Percentiles rank a stretch among this genome's conserved stretches.
Conservation (phyloP, 2,888 invertebrate genomes). For the Caenorhabditis japonica region DNA sequence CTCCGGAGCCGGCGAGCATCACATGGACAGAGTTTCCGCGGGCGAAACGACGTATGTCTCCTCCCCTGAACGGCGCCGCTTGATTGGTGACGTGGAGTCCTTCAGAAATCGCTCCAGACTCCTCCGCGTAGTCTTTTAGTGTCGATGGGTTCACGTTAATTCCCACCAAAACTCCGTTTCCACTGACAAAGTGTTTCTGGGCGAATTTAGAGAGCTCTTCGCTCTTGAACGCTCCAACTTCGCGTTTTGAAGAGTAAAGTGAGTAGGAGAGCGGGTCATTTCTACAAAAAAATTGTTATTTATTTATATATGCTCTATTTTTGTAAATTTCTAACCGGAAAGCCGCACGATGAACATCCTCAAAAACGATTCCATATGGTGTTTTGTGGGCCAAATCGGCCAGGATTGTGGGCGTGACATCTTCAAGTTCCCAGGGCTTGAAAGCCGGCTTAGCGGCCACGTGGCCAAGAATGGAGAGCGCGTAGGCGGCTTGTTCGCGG, state of each 20-base stretch:
- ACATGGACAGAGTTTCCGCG: conserved; percentile 48
- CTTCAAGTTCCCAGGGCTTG: conserved; percentile 90
- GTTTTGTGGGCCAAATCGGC: conserved; percentile 47
- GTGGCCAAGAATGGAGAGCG: conserved; percentile 75
- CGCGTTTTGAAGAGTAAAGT: conserved; percentile 49
- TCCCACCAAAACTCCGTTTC: conserved; percentile 86
- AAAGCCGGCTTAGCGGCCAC: conserved; percentile 85
- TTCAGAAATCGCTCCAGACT: conserved; percentile 25
- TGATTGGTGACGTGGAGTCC: conserved; percentile 10
- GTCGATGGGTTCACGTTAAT: conserved; percentile 84
- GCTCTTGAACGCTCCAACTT: conserved; percentile 55
- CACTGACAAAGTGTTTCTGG: conserved; percentile 77
- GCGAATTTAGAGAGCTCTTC: conserved; percentile 46
- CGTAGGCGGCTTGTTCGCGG: conserved; percentile 60
- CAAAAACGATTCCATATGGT: conserved; percentile 49
- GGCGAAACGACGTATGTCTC: conserved; percentile 51
- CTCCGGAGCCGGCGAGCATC: conserved; percentile 57
- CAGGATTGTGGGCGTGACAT: conserved; percentile 78
- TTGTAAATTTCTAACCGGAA: conserved; percentile 43
- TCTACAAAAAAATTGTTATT: too few species aligned
- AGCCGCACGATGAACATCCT: conserved; percentile 62
- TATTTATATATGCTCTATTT: too few species aligned
- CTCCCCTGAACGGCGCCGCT: conserved; percentile 46
- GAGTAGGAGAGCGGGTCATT: conserved; percentile 57
- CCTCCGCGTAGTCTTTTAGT: conserved; percentile 80